Evolutionary conservation across 1,140 invertebrate genomes (phyloP).

Genomic region (Drosophila arizonae): DNA sequence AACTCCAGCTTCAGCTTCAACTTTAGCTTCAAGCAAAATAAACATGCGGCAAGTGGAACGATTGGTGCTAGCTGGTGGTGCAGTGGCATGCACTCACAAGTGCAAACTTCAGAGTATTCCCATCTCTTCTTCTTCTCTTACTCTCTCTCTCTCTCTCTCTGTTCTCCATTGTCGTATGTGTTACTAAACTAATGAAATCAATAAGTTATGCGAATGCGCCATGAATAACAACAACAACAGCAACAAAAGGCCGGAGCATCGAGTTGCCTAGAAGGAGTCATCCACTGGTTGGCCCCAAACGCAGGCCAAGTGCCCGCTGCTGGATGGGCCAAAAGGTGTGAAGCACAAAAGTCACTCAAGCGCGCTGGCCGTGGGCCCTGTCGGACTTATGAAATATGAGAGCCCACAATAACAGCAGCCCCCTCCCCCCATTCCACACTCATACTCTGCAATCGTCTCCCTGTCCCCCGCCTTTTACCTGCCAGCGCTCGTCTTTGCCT

Average conservation of each 20-base stretch:
- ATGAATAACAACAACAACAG: slow-evolving; percentile 73
- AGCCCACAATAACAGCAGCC: slow-evolving; percentile 30
- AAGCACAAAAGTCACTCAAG: slow-evolving; percentile 76
- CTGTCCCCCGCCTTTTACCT: not conserved
- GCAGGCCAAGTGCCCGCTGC: slow-evolving; percentile 34
- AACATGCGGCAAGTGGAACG: slow-evolving; percentile 16
- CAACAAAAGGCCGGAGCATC: slow-evolving; percentile 49
- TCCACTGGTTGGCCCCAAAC: slow-evolving; percentile 27
- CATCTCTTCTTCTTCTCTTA: not conserved
- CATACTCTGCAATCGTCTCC: no score
- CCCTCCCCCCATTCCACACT: not conserved
- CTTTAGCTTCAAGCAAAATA: slow-evolving; percentile 17
- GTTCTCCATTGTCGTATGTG: slow-evolving; percentile 42
- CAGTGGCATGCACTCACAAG: slow-evolving; percentile 68
- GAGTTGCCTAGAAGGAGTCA: slow-evolving; percentile 18
- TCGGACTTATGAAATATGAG: slow-evolving; percentile 77
- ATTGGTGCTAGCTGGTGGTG: slow-evolving; percentile 3
- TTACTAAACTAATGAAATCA: slow-evolving; percentile 80
- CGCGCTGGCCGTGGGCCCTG: slow-evolving; percentile 49
- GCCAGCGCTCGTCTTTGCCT: slow-evolving; percentile 54
- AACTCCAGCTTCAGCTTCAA: slow-evolving; percentile 1
- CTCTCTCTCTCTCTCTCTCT: slow-evolving; percentile 3
- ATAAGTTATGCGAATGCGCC: slow-evolving; percentile 63
- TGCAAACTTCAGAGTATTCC: slow-evolving; percentile 56
- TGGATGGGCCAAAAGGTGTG: slow-evolving; percentile 65